Conservation (phyloP, 1,140 invertebrate species). For the Ericerus pela region DNA sequence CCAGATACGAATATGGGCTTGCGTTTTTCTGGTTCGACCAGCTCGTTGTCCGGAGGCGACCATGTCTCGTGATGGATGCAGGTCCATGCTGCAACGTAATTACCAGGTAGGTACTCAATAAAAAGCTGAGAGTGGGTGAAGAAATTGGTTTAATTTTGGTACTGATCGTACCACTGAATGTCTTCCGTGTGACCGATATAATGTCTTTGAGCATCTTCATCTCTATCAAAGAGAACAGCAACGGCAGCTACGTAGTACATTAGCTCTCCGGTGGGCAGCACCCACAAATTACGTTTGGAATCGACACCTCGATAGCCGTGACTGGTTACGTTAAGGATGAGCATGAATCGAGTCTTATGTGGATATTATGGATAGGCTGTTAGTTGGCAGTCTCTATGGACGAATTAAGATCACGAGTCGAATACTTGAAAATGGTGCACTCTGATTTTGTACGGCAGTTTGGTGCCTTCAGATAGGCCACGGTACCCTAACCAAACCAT, state of each 20-base stretch:
- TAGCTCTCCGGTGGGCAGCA: constrained; percentile 78
- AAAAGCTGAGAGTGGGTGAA: neutral
- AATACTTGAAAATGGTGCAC: too few relatives aligned
- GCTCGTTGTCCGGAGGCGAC: constrained; percentile 80
- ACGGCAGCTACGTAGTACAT: constrained; percentile 85
- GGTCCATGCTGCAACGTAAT: constrained; percentile 41
- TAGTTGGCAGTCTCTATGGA: too few relatives aligned
- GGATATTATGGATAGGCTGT: too few relatives aligned
- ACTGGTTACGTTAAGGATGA: constrained; percentile 34
- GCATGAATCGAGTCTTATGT: neutral
- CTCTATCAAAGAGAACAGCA: constrained; percentile 76
- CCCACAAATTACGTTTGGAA: constrained; percentile 73
- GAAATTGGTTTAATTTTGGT: neutral
- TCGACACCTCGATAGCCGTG: constrained; percentile 86
- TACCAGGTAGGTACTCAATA: neutral
- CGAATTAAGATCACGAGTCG: too few relatives aligned
- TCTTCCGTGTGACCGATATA: constrained; percentile 90
- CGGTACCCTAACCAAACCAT: too few relatives aligned
- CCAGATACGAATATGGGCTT: constrained; percentile 89
- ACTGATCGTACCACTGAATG: constrained; percentile 36
- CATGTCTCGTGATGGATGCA: constrained; percentile 78
- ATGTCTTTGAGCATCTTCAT: constrained; percentile 79
- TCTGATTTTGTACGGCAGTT: too few relatives aligned
- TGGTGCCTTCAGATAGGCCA: too few relatives aligned
- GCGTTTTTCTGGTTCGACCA: constrained; percentile 60